Percentiles rank a stretch among this genome's conserved stretches.
These are phyloP conservation scores for Lasioglossum lativentre DNA, from an alignment of 2,888 invertebrate species.

Conservation along the genomic window DNA sequence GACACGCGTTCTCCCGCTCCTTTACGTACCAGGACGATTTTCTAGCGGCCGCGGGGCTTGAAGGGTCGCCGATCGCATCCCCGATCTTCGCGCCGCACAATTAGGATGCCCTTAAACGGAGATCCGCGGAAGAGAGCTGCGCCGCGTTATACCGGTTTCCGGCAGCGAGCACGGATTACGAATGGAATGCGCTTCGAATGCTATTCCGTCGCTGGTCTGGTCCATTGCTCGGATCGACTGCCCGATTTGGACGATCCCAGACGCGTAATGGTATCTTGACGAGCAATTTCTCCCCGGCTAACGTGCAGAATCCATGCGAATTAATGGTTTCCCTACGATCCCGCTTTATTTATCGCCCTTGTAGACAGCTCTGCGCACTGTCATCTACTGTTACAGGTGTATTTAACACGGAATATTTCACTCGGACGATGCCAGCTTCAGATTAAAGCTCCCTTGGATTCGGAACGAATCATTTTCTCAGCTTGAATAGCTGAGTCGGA, in stretches of 20 bases:
- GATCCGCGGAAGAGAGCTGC: conserved; percentile 55
- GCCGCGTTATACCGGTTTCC: conserved; percentile 60
- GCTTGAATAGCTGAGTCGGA: not conserved
- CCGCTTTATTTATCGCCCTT: not conserved
- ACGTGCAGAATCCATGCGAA: not conserved
- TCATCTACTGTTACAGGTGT: conserved; percentile 7
- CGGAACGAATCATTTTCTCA: not conserved
- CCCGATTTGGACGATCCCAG: conserved; percentile 25
- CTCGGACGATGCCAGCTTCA: not conserved
- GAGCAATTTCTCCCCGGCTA: conserved; percentile 24
- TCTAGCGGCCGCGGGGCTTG: conserved; percentile 66
- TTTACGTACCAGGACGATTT: conserved; percentile 58
- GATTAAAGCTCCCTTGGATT: not conserved
- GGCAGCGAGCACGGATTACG: conserved; percentile 50
- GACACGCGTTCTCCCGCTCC: conserved; percentile 68
- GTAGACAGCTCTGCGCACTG: not conserved
- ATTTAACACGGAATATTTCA: not conserved
- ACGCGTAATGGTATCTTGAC: conserved; percentile 33
- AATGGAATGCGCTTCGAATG: conserved; percentile 48
- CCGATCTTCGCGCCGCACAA: conserved; percentile 68
- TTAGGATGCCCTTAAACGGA: conserved; percentile 71
- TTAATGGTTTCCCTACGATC: conserved; percentile 1
- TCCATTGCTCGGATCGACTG: not conserved
- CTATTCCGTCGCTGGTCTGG: conserved; percentile 12
- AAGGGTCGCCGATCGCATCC: conserved; percentile 66